Evolutionary conservation across 1,140 invertebrate genomes (phyloP), one percentile per base, ranked within the genome.

Genomic region (Charaxes varanes): DNA sequence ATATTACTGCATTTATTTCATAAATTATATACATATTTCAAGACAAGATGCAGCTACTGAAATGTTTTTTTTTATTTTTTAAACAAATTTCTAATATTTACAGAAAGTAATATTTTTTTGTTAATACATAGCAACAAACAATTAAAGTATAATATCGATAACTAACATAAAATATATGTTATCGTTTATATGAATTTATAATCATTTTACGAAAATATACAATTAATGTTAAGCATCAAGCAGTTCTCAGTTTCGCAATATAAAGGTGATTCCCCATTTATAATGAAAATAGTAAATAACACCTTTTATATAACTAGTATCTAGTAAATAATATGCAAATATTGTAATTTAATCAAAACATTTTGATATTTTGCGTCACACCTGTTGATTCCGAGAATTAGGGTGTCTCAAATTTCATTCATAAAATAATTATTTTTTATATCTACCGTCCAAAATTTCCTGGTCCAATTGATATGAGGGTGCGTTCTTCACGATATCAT

Each of bases 381-480:
- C 77, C 68, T 81, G 77, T 82, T 82, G 67, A 60, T 76, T 70
- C 72, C 42, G 12, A 62, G 69, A 76, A 73, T 18, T 49, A 28
- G 41, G 41, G 12, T 35, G 47, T 60, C 54, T 73, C 67, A 54
- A 57, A 64, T 72, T 66, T 64, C 68, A 63, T 43, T 45, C 17
- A 31, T 46, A 17, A 41, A 55, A 60, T 24, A 34, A 35, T 4
- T 19, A 22, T 15, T 12, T 27, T 24, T 46, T 30, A 13, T 8
- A 57, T 69, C 49, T 51, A 79, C 78, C 74, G 38, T 82, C 73
- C 11, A 82, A 60, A 54, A 82, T 76, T 60, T 82, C 78, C 41
- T 82, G 78, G 48, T 82, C 74, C 49, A 72, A 58, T 48, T 78
- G 72, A 40, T 79, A 82, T 15, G 78, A 82, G 31, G 74, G 61